Evolutionary conservation across 2,113 vertebrate genomes (phyloP).

Genomic region (Menidia beryllina): DNA sequence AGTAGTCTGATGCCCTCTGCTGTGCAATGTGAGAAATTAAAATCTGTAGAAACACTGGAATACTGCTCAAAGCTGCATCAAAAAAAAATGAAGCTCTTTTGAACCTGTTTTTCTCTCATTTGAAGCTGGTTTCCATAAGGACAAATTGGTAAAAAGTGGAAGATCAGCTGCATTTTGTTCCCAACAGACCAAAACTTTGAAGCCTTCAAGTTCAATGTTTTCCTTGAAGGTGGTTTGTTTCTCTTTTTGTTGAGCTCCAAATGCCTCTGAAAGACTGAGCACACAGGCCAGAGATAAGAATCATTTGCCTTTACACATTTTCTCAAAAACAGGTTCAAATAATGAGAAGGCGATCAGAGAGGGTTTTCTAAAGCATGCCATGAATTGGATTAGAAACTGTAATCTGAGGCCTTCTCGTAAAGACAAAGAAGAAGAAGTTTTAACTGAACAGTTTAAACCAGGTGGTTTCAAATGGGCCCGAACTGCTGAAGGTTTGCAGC

Average conservation of each 20-base stretch:
- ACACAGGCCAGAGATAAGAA: neutral
- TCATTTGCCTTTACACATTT: neutral
- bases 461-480: conserved; percentile 37
- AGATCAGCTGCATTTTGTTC: conserved; percentile 37
- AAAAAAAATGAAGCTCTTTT: neutral
- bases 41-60: neutral
- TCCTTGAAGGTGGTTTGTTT: conserved; percentile 29
- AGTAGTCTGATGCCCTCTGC: conserved; percentile 57
- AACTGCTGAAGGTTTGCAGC: conserved; percentile 22
- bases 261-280: neutral
- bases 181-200: conserved; percentile 9
- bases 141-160: too few relatives aligned
- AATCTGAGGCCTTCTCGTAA: neutral
- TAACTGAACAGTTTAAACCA: conserved; percentile 10
- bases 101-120: too few relatives aligned
- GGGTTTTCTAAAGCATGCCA: neutral
- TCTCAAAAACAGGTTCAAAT: neutral
- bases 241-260: conserved; percentile 4
- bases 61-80: neutral
- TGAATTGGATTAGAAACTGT: neutral
- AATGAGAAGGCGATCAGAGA: neutral
- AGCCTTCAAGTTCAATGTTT: neutral
- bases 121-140: neutral
- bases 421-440: conserved; percentile 12
- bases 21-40: conserved; percentile 30